Evolutionary conservation across 2,888 invertebrate genomes (phyloP).

Genomic region (Drosophila emarginata): DNA sequence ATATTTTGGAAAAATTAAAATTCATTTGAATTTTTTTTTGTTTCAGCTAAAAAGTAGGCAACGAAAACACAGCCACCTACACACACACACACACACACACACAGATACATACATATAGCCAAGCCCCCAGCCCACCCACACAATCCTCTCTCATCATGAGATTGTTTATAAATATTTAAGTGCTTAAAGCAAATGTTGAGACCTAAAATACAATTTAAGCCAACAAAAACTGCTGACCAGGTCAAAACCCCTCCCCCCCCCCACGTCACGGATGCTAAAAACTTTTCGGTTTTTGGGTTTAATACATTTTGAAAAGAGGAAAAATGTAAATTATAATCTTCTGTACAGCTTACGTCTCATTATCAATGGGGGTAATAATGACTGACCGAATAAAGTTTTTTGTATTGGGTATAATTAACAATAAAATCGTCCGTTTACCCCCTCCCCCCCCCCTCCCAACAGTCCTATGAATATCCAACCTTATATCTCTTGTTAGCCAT

Average conservation of each 20-base stretch:
- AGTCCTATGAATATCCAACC: background rate
- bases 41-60: constrained; percentile 11
- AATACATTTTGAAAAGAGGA: constrained; percentile 9
- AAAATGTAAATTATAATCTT: constrained; percentile 29
- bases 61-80: background rate
- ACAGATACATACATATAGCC: no score
- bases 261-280: constrained; percentile 30
- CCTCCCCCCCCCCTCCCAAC: background rate
- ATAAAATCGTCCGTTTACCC: background rate
- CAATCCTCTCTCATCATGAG: constrained; percentile 9
- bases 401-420: constrained; percentile 1
- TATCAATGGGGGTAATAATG: constrained; percentile 52
- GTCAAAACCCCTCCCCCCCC: constrained; percentile 1
- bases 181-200: constrained; percentile 43
- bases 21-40: constrained; percentile 23
- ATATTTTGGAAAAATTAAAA: constrained; percentile 29
- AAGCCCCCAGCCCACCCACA: no score
- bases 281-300: constrained; percentile 36
- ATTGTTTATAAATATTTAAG: constrained; percentile 48
- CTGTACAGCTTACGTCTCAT: constrained; percentile 33
- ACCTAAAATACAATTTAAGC: constrained; percentile 39
- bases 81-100: no score
- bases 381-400: constrained; percentile 4
- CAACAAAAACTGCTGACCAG: constrained; percentile 35
- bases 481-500: background rate